Conservation (phyloP, 2,888 invertebrate species). For the Clusia tigrina region DNA sequence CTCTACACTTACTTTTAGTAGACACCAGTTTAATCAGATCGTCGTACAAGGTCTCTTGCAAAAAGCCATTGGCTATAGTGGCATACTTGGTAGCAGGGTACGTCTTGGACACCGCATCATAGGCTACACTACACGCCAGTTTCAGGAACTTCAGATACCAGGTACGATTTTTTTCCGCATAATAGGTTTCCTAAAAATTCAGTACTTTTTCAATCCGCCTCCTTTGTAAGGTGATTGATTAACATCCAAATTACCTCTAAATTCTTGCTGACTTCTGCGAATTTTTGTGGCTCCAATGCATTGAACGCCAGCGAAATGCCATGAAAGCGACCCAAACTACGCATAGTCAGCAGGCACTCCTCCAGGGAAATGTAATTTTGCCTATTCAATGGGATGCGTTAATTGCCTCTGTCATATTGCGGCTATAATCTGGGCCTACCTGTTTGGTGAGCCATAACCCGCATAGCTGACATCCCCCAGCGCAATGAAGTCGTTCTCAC, state of each 20-base stretch:
- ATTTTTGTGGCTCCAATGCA: constrained; percentile 67
- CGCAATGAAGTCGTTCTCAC: constrained; percentile 68
- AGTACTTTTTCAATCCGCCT: neutral
- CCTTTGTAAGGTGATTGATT: no score
- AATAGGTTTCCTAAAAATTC: constrained; percentile 68
- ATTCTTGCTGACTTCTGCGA: constrained; percentile 61
- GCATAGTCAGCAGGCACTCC: constrained; percentile 67
- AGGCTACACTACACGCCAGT: constrained; percentile 66
- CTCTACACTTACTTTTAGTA: constrained; percentile 48
- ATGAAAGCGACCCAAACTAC: constrained; percentile 69
- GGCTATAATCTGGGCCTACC: constrained; percentile 41
- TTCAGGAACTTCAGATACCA: constrained; percentile 71
- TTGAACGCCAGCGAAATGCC: constrained; percentile 70
- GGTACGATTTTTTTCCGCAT: constrained; percentile 65
- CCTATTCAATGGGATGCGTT: constrained; percentile 41
- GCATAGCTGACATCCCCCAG: constrained; percentile 67
- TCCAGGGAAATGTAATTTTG: constrained; percentile 67
- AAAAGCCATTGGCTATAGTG: constrained; percentile 67
- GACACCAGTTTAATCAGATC: constrained; percentile 63
- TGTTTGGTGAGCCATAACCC: constrained; percentile 64
- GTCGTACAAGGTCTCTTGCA: constrained; percentile 66
- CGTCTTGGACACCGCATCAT: constrained; percentile 72
- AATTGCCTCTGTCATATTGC: no score
- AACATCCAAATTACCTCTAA: constrained; percentile 48
- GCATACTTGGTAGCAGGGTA: constrained; percentile 70